phyloP scores from a whole-genome alignment of 2,888 invertebrate genomes.

The Nebria salina region DNA sequence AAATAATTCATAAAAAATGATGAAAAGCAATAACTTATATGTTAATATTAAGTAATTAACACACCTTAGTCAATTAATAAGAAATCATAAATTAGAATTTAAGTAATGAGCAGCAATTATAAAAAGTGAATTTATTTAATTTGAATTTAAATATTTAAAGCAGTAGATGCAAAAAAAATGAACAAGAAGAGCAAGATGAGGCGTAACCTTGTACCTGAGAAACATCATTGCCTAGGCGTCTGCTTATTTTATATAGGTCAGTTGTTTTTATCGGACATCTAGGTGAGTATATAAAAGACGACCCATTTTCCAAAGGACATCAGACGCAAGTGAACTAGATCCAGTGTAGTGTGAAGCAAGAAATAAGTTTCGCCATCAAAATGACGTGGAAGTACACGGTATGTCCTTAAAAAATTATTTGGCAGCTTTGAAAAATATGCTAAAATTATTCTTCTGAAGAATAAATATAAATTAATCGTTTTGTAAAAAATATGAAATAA shows the following conservation, averaged over 20 bases:
- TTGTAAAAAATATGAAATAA: no score
- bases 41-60: conserved; percentile 14
- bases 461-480: not conserved
- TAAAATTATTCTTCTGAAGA: not conserved
- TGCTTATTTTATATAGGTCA: conserved; percentile 40
- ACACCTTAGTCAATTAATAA: not conserved
- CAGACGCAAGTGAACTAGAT: not conserved
- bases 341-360: not conserved
- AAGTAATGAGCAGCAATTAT: not conserved
- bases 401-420: not conserved
- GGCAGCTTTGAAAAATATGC: no score
- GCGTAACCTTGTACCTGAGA: conserved; percentile 34
- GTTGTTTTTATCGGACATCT: conserved; percentile 30
- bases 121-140: not conserved
- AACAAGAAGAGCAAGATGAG: conserved; percentile 30
- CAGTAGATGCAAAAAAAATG: conserved; percentile 9
- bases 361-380: not conserved
- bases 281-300: conserved; percentile 41
- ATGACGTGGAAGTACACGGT: not conserved
- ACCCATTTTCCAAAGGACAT: conserved; percentile 19
- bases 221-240: conserved; percentile 24
- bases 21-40: not conserved
- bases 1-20: not conserved
- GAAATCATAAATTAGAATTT: not conserved
- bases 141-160: not conserved